phyloP scores from a whole-genome alignment of 2,797 vertebrate genomes.

The Clarias pachynema region DNA sequence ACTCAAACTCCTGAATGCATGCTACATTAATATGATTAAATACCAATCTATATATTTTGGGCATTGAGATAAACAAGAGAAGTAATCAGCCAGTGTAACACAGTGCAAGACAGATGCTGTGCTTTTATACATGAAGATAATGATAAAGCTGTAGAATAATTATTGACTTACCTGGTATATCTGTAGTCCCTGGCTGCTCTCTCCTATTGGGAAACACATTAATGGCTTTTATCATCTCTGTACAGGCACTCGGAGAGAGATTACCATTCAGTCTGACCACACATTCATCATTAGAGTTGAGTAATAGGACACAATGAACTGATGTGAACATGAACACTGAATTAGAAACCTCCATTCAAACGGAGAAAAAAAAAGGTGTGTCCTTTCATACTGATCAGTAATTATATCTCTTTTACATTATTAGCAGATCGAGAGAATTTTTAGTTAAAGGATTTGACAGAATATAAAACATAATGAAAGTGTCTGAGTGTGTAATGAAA shows the following conservation, averaged over 20 bases:
- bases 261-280: conserved; percentile 19
- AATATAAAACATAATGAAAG: background rate
- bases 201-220: conserved; percentile 60
- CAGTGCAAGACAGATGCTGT: background rate
- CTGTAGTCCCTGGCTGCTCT: conserved; percentile 47
- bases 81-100: background rate
- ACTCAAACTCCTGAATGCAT: background rate
- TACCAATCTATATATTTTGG: background rate
- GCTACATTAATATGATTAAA: background rate
- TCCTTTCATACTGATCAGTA: background rate
- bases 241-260: conserved; percentile 35
- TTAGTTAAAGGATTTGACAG: background rate
- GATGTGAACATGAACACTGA: background rate
- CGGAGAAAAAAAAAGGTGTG: background rate
- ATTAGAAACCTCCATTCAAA: background rate
- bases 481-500: background rate
- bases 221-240: conserved; percentile 46
- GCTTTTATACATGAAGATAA: background rate
- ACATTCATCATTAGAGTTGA: conserved; percentile 47
- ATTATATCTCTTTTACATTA: background rate
- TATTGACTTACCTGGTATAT: conserved; percentile 64
- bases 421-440: background rate
- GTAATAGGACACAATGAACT: background rate
- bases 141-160: conserved; percentile 19
- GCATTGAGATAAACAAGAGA: background rate